Evolutionary conservation across 2,113 vertebrate genomes (phyloP).

Genomic region (Nerophis ophidion): DNA sequence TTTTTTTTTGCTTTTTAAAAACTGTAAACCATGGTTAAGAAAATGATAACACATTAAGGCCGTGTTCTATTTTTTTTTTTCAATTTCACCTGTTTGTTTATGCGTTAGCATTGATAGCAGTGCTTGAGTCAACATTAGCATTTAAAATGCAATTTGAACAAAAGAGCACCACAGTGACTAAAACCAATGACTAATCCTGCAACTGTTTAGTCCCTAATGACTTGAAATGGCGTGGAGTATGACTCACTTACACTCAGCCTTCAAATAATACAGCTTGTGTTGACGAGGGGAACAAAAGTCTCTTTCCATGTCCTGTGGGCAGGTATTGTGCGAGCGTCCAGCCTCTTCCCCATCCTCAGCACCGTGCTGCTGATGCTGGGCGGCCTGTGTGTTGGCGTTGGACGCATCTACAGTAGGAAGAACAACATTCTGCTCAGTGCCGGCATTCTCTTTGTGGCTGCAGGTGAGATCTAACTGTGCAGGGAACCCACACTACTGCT

Average conservation of each 20-base stretch:
- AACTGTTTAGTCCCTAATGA: not conserved
- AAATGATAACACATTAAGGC: not conserved
- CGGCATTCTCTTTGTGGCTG: constrained; percentile 94
- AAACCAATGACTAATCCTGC: not conserved
- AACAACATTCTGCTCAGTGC: constrained; percentile 95
- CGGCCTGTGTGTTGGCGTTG: constrained; percentile 86
- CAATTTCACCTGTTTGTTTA: not conserved
- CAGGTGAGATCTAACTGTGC: constrained; percentile 71
- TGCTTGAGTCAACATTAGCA: not conserved
- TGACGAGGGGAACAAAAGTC: not conserved
- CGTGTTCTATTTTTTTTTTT: not conserved
- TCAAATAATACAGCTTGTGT: not conserved
- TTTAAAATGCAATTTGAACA: not conserved
- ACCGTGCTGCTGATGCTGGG: constrained; percentile 86
- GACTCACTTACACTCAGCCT: not conserved
- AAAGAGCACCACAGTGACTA: not conserved
- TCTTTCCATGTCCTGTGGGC: constrained; percentile 11
- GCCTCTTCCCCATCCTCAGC: constrained; percentile 95
- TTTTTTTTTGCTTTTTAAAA: no score
- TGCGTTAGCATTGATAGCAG: not conserved
- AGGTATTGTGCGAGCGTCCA: constrained; percentile 95
- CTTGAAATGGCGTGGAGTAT: not conserved
- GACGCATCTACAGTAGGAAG: constrained; percentile 86
- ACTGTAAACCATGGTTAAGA: no score
- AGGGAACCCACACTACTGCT: not conserved